These are phyloP conservation scores for Urocyon cinereoargenteus DNA, from an alignment of 2,797 vertebrate genomes.

Conservation along the genomic window DNA sequence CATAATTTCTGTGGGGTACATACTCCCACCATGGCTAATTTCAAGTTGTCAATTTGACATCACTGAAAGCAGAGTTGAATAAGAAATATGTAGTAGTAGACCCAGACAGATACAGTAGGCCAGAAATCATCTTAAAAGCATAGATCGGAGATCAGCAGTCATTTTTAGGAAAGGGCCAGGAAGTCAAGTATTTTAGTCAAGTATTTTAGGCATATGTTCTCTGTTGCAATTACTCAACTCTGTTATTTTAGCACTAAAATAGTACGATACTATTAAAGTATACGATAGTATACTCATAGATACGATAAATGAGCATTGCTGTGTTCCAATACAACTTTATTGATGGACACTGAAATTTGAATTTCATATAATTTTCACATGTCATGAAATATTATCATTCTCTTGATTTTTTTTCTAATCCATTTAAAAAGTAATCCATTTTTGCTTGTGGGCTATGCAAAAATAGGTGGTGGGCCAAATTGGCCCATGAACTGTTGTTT, in stretches of 20 bases:
- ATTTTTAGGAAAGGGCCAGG: background rate
- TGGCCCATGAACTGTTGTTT: background rate
- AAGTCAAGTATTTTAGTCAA: background rate
- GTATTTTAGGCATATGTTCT: background rate
- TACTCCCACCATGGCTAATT: background rate
- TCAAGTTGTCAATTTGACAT: background rate
- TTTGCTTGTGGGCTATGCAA: background rate
- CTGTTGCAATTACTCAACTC: background rate
- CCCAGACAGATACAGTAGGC: background rate
- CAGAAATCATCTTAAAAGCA: background rate
- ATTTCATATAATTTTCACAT: slow-evolving; percentile 41
- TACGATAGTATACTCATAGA: too few species aligned
- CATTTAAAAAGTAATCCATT: background rate
- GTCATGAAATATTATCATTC: background rate
- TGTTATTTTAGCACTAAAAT: background rate
- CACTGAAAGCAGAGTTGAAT: background rate
- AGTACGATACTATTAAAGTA: too few species aligned
- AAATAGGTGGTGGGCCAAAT: background rate
- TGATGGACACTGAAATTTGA: background rate
- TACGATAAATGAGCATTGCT: background rate
- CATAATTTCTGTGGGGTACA: background rate
- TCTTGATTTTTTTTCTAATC: background rate
- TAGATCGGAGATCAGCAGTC: background rate
- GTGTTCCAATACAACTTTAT: background rate
- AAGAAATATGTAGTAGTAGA: background rate